These are phyloP conservation scores for Conops quadrifasciatus DNA, from an alignment of 2,888 invertebrate genomes.

Conservation along the genomic window DNA sequence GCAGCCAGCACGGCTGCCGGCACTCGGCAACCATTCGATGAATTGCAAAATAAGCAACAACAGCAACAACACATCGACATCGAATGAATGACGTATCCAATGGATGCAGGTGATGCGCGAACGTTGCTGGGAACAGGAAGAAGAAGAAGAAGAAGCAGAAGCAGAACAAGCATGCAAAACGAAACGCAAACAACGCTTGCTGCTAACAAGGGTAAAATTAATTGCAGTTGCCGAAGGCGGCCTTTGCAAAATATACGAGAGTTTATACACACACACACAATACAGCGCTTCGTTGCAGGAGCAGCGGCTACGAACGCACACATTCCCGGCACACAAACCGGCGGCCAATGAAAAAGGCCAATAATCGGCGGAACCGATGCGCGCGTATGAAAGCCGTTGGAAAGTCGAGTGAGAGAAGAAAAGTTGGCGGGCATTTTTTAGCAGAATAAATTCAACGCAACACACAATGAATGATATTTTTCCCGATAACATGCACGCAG, in stretches of 20 bases:
- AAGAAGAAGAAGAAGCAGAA: neutral
- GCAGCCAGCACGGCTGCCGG: constrained; percentile 27
- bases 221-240: constrained; percentile 25
- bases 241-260: neutral
- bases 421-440: too few species aligned
- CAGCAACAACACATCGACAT: constrained; percentile 28
- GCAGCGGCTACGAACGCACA: too few species aligned
- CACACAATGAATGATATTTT: too few species aligned
- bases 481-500: too few species aligned
- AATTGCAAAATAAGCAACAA: constrained; percentile 15
- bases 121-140: neutral
- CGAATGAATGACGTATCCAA: constrained; percentile 41
- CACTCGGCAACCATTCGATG: constrained; percentile 37
- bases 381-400: neutral
- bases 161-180: neutral
- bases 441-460: too few species aligned
- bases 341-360: neutral
- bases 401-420: neutral
- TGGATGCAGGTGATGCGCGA: constrained; percentile 42
- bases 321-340: neutral
- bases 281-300: neutral
- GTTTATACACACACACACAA: neutral
- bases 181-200: neutral
- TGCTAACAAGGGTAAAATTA: constrained; percentile 30
- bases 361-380: neutral